A percentile compares a stretch with the other conserved stretches of the same genome.
phyloP scores from a whole-genome alignment of 2,888 invertebrate genomes.

The Magallana nippona region DNA sequence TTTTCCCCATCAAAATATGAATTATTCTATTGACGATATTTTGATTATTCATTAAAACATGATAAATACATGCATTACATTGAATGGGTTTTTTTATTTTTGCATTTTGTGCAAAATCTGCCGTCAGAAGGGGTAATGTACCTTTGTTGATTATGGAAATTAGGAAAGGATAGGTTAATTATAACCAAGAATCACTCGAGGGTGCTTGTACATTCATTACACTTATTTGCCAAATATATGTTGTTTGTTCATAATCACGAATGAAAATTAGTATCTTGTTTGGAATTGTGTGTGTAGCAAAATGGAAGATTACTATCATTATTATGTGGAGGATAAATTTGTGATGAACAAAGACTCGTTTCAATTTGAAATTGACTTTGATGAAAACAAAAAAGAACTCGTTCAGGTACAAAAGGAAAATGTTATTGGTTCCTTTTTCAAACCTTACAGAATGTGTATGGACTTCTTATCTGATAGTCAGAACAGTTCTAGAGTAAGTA shows the following conservation, averaged over 20 bases:
- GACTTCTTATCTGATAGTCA: background rate
- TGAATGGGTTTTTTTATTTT: too few relatives aligned
- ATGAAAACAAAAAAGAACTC: constrained; percentile 25
- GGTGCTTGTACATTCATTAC: constrained; percentile 17
- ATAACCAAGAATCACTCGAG: background rate
- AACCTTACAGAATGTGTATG: constrained; percentile 7
- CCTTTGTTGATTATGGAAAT: background rate
- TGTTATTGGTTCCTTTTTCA: constrained; percentile 6
- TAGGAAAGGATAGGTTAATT: background rate
- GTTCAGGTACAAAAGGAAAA: background rate
- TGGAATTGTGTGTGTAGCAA: background rate
- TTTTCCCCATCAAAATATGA: too few relatives aligned
- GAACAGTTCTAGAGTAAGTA: background rate
- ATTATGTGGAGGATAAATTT: constrained; percentile 19
- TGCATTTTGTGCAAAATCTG: too few relatives aligned
- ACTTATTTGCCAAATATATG: background rate
- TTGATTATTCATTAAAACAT: too few relatives aligned
- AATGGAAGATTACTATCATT: constrained; percentile 22
- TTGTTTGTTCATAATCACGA: constrained; percentile 15
- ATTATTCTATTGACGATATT: too few relatives aligned
- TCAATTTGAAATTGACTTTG: constrained; percentile 31
- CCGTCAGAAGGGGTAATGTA: background rate
- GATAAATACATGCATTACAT: too few relatives aligned
- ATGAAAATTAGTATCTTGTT: background rate
- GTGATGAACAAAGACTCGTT: background rate